Percentiles rank a stretch among this genome's conserved stretches.
These are phyloP conservation scores for Drepana arcuata DNA, from an alignment of 1,140 invertebrate genomes.

Conservation along the genomic window DNA sequence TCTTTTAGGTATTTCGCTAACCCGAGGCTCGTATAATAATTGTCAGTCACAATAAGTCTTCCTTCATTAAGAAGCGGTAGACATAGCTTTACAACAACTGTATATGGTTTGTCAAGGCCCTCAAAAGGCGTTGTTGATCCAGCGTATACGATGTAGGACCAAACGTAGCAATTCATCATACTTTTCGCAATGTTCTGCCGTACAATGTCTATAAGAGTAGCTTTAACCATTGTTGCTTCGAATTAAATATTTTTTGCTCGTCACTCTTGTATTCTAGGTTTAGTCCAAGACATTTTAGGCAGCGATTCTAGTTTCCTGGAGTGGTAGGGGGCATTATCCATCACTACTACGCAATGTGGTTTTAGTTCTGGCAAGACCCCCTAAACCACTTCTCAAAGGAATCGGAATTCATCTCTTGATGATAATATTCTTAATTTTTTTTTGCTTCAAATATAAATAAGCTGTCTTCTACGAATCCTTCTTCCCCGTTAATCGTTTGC, in stretches of 20 bases:
- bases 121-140: conserved; percentile 12
- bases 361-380: conserved; percentile 12
- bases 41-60: conserved; percentile 48
- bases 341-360: conserved; percentile 10
- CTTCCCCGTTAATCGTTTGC: conserved; percentile 23
- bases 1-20: conserved; percentile 24
- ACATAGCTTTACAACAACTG: conserved; percentile 17
- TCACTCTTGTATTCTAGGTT: too few relatives aligned
- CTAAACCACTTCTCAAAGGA: conserved; percentile 18
- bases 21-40: conserved; percentile 45
- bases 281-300: too few relatives aligned
- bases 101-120: conserved; percentile 6
- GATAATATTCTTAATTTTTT: conserved; percentile 14
- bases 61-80: conserved; percentile 21
- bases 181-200: too few relatives aligned
- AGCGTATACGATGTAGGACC: conserved; percentile 24
- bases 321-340: conserved; percentile 18
- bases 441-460: conserved; percentile 25
- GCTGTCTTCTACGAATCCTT: conserved; percentile 26
- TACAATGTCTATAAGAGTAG: too few relatives aligned
- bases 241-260: too few relatives aligned
- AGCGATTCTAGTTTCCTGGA: conserved; percentile 12
- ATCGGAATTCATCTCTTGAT: conserved; percentile 13
- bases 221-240: too few relatives aligned
- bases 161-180: too few relatives aligned